Percentiles rank a stretch among this genome's conserved stretches.
These are phyloP conservation scores for Chascanopsetta lugubris DNA, from an alignment of 2,113 vertebrate genomes.

Conservation along the genomic window DNA sequence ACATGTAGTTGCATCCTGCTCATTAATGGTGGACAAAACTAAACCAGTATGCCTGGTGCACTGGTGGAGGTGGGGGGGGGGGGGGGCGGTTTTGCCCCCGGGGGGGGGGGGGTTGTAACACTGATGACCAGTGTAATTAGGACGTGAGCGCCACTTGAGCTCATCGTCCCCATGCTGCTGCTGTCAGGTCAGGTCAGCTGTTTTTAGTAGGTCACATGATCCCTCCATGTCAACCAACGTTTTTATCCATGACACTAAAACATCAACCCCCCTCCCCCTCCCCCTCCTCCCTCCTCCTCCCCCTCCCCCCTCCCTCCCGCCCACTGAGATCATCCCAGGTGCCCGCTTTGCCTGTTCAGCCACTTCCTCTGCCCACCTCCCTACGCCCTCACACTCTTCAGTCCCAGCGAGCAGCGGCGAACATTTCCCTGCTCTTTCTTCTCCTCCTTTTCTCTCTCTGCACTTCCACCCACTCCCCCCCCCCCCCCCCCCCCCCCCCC, in stretches of 20 bases:
- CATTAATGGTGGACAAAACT: slow-evolving; percentile 19
- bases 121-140: slow-evolving; percentile 64
- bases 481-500: too few relatives aligned
- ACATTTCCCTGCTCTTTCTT: slow-evolving; percentile 69
- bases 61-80: slow-evolving; percentile 21
- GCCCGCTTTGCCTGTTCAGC: slow-evolving; percentile 72
- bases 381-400: slow-evolving; percentile 75
- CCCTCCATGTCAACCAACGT: slow-evolving; percentile 17
- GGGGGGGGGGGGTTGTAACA: too few relatives aligned
- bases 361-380: slow-evolving; percentile 78
- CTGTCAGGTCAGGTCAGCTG: slow-evolving; percentile 65
- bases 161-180: slow-evolving; percentile 43
- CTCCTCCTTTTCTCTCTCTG: slow-evolving; percentile 66
- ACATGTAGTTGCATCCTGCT: slow-evolving; percentile 6
- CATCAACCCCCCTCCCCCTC: slow-evolving; percentile 17
- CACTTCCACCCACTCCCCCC: slow-evolving; percentile 78
- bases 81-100: neutral
- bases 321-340: slow-evolving; percentile 80
- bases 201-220: slow-evolving; percentile 70
- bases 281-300: slow-evolving; percentile 14
- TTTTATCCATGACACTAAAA: too few relatives aligned
- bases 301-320: slow-evolving; percentile 48
- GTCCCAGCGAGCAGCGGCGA: slow-evolving; percentile 62
- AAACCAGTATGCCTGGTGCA: slow-evolving; percentile 9
- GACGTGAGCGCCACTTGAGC: slow-evolving; percentile 35